Percentiles rank a stretch among this genome's conserved stretches.
Conservation (phyloP, 2,888 invertebrate genomes). For the Pocota personata region DNA sequence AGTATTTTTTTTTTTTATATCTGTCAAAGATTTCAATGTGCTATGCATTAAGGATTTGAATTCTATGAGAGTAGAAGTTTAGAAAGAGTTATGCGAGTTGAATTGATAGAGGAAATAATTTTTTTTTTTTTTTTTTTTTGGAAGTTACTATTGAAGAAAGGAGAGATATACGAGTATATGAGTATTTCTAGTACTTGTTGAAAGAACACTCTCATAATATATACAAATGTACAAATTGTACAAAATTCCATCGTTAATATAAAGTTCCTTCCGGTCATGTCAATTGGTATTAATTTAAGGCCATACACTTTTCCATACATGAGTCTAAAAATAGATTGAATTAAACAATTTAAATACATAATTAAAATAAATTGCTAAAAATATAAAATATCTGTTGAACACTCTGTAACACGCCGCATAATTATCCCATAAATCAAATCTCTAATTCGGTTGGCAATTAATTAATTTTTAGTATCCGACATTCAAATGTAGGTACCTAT, state of each 20-base stretch:
- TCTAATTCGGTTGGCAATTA: not conserved
- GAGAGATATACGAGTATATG: too few relatives aligned
- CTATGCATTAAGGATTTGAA: not conserved
- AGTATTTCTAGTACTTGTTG: too few relatives aligned
- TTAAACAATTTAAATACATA: not conserved
- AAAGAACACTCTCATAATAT: too few relatives aligned
- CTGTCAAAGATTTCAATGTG: not conserved
- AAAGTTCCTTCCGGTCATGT: too few relatives aligned
- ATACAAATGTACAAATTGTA: too few relatives aligned
- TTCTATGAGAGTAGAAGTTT: not conserved
- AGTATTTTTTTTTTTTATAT: not conserved
- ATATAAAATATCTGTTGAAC: conserved; percentile 2
- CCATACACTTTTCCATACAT: too few relatives aligned
- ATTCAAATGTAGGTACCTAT: not conserved
- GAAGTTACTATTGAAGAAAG: too few relatives aligned
- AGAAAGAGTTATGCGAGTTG: not conserved
- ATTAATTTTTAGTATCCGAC: not conserved
- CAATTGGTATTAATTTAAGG: not conserved
- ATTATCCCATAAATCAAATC: conserved; percentile 11
- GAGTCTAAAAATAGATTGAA: too few relatives aligned
- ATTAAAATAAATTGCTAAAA: not conserved
- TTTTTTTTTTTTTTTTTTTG: too few relatives aligned
- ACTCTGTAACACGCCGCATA: not conserved
- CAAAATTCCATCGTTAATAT: not conserved
- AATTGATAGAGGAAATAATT: not conserved